phyloP scores from a whole-genome alignment of 2,888 invertebrate genomes.

The Ectemnius cavifrons region DNA sequence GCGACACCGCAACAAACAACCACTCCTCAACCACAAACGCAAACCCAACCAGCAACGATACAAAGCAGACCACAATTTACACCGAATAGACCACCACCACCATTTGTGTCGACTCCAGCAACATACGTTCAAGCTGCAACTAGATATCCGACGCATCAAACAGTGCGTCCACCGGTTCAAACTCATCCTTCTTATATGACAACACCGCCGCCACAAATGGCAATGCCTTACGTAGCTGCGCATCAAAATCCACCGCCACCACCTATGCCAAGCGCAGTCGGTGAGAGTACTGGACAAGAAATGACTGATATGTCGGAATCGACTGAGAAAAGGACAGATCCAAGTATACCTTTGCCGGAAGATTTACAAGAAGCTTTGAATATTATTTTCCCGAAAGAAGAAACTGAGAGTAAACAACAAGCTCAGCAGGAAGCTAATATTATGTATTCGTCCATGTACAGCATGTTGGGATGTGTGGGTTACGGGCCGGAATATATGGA shows the following conservation, averaged over 20 bases:
- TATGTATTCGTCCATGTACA: conserved; percentile 76
- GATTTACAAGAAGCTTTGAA: conserved; percentile 85
- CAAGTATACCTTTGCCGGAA: conserved; percentile 80
- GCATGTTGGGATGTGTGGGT: conserved; percentile 73
- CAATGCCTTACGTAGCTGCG: conserved; percentile 46
- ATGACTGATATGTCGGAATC: conserved; percentile 77
- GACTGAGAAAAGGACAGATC: conserved; percentile 76
- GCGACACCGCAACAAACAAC: conserved; percentile 37
- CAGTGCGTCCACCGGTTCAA: conserved; percentile 58
- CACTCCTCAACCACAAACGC: not conserved
- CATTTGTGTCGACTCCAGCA: conserved; percentile 63
- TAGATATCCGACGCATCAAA: conserved; percentile 43
- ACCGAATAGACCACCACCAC: conserved; percentile 64
- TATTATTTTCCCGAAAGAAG: conserved; percentile 83
- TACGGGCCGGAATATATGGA: conserved; percentile 76
- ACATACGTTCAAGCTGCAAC: conserved; percentile 10
- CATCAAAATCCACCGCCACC: conserved; percentile 60
- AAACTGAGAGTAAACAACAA: conserved; percentile 67
- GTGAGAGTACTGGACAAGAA: conserved; percentile 61
- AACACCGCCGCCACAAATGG: conserved; percentile 56
- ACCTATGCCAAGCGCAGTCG: conserved; percentile 44
- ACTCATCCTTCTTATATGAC: conserved; percentile 55
- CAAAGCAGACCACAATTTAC: conserved; percentile 64
- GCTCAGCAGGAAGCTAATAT: conserved; percentile 66
- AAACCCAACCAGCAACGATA: conserved; percentile 5